A percentile compares a stretch with the other conserved stretches of the same genome.
Conservation (phyloP, 2,888 invertebrate species). For the Brenthis hecate region DNA sequence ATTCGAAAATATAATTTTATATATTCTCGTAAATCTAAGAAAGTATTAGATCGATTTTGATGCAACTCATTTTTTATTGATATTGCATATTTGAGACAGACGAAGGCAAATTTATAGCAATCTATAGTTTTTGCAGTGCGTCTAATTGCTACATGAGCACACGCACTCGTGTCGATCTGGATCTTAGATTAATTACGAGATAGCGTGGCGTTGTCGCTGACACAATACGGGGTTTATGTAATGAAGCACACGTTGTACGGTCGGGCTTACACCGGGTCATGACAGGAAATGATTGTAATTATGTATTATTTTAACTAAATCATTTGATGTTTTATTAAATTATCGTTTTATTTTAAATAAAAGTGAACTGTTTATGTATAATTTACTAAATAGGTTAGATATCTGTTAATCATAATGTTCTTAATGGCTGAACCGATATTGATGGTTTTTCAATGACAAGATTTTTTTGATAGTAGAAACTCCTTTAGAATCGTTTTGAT, state of each 20-base stretch:
- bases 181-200: conserved; percentile 68
- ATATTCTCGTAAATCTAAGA: too few species aligned
- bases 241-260: conserved; percentile 51
- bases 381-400: too few species aligned
- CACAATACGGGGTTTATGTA: conserved; percentile 59
- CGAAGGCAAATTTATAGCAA: not conserved
- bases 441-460: not conserved
- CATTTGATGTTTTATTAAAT: not conserved
- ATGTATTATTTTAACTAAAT: not conserved
- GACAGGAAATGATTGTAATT: conserved; percentile 19
- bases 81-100: not conserved
- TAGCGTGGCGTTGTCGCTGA: conserved; percentile 59
- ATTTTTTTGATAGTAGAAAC: too few species aligned
- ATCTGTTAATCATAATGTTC: too few species aligned
- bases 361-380: too few species aligned
- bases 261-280: conserved; percentile 42
- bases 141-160: conserved; percentile 28
- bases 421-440: not conserved
- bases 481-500: too few species aligned
- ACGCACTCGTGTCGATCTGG: conserved; percentile 51
- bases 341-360: too few species aligned
- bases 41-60: too few species aligned
- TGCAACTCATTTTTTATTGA: too few species aligned
- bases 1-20: too few species aligned
- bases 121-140: conserved; percentile 17